These are phyloP conservation scores for Trichogramma evanescens DNA, from an alignment of 2,888 invertebrate genomes.

Conservation along the genomic window DNA sequence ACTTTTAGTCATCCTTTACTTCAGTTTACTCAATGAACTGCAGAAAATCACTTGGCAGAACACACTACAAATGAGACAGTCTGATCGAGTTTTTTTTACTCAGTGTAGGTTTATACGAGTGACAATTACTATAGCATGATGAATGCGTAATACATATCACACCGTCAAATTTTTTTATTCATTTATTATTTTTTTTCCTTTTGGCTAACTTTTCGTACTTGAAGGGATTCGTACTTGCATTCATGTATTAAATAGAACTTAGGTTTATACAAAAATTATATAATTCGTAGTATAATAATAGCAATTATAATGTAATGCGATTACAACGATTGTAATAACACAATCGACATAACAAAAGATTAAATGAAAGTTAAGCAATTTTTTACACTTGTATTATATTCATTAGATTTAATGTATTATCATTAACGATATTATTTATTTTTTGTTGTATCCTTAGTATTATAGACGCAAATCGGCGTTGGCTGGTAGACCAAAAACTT, in stretches of 20 bases:
- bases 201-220: conserved; percentile 5
- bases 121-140: conserved; percentile 14
- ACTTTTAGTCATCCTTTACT: conserved; percentile 4
- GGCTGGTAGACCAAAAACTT: conserved; percentile 31
- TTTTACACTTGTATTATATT: conserved; percentile 16
- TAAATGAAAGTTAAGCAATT: conserved; percentile 16
- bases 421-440: no score
- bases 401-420: conserved; percentile 14
- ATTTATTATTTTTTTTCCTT: conserved; percentile 17
- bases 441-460: no score
- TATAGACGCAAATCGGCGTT: conserved; percentile 27
- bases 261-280: no score
- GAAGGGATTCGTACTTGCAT: no score
- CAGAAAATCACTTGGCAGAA: conserved; percentile 26
- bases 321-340: conserved; percentile 16
- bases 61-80: conserved; percentile 19
- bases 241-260: no score
- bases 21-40: conserved; percentile 17
- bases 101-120: conserved; percentile 1
- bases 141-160: not conserved
- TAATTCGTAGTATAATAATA: no score
- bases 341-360: conserved; percentile 20
- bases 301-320: conserved; percentile 3
- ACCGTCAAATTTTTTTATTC: conserved; percentile 11
- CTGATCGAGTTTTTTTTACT: not conserved